Evolutionary conservation across 37 sponge, comb jelly and placozoan genomes (phyloP), one percentile per base, ranked within the genome.

Genomic region (Lycopodina hypogea): DNA sequence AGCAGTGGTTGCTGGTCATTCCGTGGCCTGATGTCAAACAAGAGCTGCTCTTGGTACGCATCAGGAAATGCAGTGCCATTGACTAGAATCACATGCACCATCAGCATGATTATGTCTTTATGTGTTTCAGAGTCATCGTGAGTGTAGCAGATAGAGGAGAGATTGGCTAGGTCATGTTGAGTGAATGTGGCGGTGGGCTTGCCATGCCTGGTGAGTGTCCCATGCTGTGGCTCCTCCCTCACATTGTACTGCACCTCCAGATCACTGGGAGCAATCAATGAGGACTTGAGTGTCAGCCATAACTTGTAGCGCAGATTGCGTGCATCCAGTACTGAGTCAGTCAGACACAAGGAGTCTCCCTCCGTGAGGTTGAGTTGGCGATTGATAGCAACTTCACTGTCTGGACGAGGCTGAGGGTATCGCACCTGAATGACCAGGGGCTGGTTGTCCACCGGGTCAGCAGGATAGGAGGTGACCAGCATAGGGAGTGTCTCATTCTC

Each of bases 281-380:
- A 33, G 19, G 65, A 3, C 42, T 70, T 7, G n/a, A 56, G 3
- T 39, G 22, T 17, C 17, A 71, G 62, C 78, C 82, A 87, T 9
- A 77, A 76, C 4, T 12, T 30, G 55, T 92, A 92, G 11, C 88
- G 80, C 0, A 92, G 24, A 73, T 92, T 92, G 15, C 92, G 71
- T 24, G 84, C 88, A 81, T 92, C 92, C 37, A 92, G 81, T 45
- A 76, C 17, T 17, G 45, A 52, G 6, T 73, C 78, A 28, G 48
- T 77, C n/a, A 92, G 37, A 67, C 88, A 87, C 0, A 15, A 50
- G 0, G 17, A 0, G n/a, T 75, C 75, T 3, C 82, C 82, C 34
- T 87, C 88, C 0, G 14, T 28, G 34, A 92, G 68, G 11, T 14
- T 32, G 2, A 87, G 63, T 8, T 72, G 15, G 6, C 37, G 36